Evolutionary conservation across 2,888 invertebrate species (phyloP).

Genomic region (Tuta absoluta): DNA sequence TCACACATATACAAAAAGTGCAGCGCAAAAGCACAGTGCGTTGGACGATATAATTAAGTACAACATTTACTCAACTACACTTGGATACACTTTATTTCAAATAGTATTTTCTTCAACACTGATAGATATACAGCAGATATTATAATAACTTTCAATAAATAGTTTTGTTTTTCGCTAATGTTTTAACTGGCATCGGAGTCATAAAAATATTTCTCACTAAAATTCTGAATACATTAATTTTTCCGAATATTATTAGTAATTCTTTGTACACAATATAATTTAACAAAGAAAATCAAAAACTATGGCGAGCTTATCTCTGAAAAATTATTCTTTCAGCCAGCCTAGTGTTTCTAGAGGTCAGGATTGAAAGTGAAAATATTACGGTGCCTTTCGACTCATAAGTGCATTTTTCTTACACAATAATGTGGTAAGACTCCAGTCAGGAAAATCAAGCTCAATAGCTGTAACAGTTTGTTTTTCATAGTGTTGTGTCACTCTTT

Average conservation of each 20-base stretch:
- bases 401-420: slow-evolving; percentile 23
- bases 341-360: background rate
- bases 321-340: too few relatives aligned
- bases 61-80: slow-evolving; percentile 44
- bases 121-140: slow-evolving; percentile 30
- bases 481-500: slow-evolving; percentile 22
- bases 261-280: too few relatives aligned
- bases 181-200: slow-evolving; percentile 39
- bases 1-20: slow-evolving; percentile 47
- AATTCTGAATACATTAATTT: slow-evolving; percentile 9
- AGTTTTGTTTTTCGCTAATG: slow-evolving; percentile 20
- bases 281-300: too few relatives aligned
- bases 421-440: background rate
- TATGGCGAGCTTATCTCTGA: too few relatives aligned
- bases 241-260: too few relatives aligned
- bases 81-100: slow-evolving; percentile 23
- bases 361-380: background rate
- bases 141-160: slow-evolving; percentile 32
- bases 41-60: slow-evolving; percentile 60
- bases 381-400: slow-evolving; percentile 21
- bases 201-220: slow-evolving; percentile 22
- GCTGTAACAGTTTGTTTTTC: slow-evolving; percentile 9
- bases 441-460: background rate
- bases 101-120: slow-evolving; percentile 14
- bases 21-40: slow-evolving; percentile 70